These are phyloP conservation scores for Rutpela maculata DNA, from an alignment of 2,888 invertebrate species.

Conservation along the genomic window DNA sequence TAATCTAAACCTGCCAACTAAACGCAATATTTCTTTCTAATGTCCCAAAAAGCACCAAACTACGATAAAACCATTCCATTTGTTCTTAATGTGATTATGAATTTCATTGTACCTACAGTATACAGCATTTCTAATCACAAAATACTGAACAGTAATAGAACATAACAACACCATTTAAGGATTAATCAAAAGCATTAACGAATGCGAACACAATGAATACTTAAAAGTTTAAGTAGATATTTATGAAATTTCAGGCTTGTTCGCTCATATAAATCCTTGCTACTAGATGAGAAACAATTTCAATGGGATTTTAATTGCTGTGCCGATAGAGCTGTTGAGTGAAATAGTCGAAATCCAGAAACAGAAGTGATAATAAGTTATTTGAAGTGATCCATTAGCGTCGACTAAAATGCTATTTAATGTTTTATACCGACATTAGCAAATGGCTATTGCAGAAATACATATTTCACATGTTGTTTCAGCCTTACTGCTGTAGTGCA, in stretches of 20 bases:
- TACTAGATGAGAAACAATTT: conserved; percentile 32
- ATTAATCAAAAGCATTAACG: conserved; percentile 40
- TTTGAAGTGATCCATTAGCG: conserved; percentile 63
- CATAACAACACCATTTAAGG: conserved; percentile 35
- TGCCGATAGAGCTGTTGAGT: conserved; percentile 40
- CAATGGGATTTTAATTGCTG: conserved; percentile 42
- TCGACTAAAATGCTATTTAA: conserved; percentile 60
- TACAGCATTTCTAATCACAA: background rate
- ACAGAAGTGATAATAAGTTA: conserved; percentile 61
- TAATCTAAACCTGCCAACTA: too few relatives aligned
- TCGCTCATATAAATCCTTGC: conserved; percentile 14
- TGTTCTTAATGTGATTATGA: background rate
- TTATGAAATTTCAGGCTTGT: conserved; percentile 29
- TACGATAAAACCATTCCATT: background rate
- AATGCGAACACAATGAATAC: conserved; percentile 31
- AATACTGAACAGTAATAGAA: conserved; percentile 3
- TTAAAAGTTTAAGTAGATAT: conserved; percentile 38
- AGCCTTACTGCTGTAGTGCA: conserved; percentile 42
- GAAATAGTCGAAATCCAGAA: conserved; percentile 52
- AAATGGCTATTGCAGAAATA: conserved; percentile 61
- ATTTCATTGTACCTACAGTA: background rate
- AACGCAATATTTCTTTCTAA: too few relatives aligned
- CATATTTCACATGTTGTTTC: conserved; percentile 60
- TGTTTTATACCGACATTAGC: conserved; percentile 61
- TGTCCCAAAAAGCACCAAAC: background rate